Percentiles rank a stretch among this genome's conserved stretches.
Evolutionary conservation across 2,888 invertebrate species (phyloP).

Genomic region (Schrankia costaestrigalis): DNA sequence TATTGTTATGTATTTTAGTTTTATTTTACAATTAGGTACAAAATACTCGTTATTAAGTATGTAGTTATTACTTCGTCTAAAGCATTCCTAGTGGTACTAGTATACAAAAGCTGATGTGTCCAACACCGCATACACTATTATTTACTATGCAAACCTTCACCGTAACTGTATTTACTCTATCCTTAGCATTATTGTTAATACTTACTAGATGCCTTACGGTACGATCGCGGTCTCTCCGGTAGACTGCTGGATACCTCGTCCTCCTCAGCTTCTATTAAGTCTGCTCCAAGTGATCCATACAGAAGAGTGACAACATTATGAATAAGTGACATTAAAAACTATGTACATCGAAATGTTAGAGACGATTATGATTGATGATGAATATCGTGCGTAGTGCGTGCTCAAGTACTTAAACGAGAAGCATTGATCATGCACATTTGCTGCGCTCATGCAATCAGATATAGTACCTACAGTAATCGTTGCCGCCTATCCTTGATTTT

Average conservation of each 20-base stretch:
- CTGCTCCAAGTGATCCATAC: slow-evolving; percentile 56
- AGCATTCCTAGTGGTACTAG: slow-evolving; percentile 7
- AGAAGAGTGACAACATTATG: slow-evolving; percentile 37
- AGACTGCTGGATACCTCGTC: slow-evolving; percentile 75
- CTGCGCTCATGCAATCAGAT: slow-evolving; percentile 50
- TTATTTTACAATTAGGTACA: not conserved
- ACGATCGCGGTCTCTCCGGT: slow-evolving; percentile 65
- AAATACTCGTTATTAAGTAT: slow-evolving; percentile 3
- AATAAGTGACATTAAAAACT: slow-evolving; percentile 40
- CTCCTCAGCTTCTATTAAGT: slow-evolving; percentile 81
- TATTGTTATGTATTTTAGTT: too few species aligned
- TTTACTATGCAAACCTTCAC: slow-evolving; percentile 32
- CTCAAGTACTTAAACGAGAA: slow-evolving; percentile 42
- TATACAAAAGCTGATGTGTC: slow-evolving; percentile 11
- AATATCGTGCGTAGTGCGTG: slow-evolving; percentile 38
- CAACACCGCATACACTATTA: slow-evolving; percentile 23
- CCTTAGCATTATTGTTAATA: slow-evolving; percentile 35
- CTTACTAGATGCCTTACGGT: slow-evolving; percentile 82
- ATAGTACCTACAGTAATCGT: too few species aligned
- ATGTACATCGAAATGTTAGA: slow-evolving; percentile 45
- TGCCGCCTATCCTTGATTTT: too few species aligned
- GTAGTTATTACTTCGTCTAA: slow-evolving; percentile 9
- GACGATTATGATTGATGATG: slow-evolving; percentile 33
- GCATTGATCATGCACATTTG: slow-evolving; percentile 57
- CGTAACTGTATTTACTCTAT: slow-evolving; percentile 15